Conservation (phyloP, 2,797 vertebrate species). For the Rhodeus uyekii region DNA sequence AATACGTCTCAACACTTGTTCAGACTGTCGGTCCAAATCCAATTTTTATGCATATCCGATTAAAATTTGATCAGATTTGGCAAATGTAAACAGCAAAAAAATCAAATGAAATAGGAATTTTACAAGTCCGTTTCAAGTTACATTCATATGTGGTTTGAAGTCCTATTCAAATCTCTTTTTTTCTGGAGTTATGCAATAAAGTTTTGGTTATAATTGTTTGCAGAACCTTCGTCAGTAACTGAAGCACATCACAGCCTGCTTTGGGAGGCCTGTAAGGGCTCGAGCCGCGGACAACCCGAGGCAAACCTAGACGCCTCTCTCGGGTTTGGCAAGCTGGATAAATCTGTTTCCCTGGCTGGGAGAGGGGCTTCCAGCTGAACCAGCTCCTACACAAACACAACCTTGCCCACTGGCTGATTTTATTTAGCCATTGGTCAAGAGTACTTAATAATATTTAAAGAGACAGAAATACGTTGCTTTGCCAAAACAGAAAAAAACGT, state of each 20-base stretch:
- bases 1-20: no score
- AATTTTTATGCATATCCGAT: background rate
- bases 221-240: background rate
- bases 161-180: no score
- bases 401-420: conserved; percentile 73
- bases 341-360: conserved; percentile 56
- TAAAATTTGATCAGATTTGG: background rate
- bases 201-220: background rate
- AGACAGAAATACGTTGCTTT: conserved; percentile 72
- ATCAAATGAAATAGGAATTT: no score
- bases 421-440: conserved; percentile 78
- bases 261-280: conserved; percentile 25
- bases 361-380: conserved; percentile 77
- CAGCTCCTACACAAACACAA: conserved; percentile 77
- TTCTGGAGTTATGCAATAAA: no score
- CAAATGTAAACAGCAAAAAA: no score
- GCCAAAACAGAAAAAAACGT: conserved; percentile 60
- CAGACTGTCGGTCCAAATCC: background rate
- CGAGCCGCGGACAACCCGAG: conserved; percentile 61
- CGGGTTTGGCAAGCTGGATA: conserved; percentile 72
- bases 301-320: conserved; percentile 76
- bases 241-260: background rate
- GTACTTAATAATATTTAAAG: conserved; percentile 78
- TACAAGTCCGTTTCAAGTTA: no score
- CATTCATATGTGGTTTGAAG: no score